These are phyloP conservation scores for Plagiodera versicolora DNA, from an alignment of 2,888 invertebrate species.

Conservation along the genomic window DNA sequence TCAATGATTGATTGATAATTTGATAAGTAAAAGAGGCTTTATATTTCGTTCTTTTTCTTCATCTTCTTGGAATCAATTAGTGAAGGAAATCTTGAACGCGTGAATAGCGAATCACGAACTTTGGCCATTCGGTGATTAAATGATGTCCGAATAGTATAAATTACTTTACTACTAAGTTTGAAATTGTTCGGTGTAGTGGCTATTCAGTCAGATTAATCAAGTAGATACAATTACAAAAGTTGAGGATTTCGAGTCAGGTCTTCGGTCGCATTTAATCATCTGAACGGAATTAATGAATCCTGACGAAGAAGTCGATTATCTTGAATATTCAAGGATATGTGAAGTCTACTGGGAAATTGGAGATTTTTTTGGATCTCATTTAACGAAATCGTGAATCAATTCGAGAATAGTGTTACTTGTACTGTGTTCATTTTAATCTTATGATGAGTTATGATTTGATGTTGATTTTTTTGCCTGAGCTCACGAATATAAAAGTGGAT, in stretches of 20 bases:
- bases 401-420: too few species aligned
- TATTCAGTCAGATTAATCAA: conserved; percentile 46
- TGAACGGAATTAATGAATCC: conserved; percentile 23
- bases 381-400: too few species aligned
- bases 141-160: conserved; percentile 46
- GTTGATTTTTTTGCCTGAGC: too few species aligned
- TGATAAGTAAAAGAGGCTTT: too few species aligned
- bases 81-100: conserved; percentile 25
- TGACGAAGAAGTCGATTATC: not conserved
- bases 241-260: conserved; percentile 38
- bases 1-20: too few species aligned
- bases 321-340: not conserved
- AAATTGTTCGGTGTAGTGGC: conserved; percentile 42
- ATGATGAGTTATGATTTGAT: too few species aligned
- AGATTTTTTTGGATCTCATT: too few species aligned
- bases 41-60: conserved; percentile 1
- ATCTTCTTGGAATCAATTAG: conserved; percentile 14
- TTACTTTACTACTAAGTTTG: conserved; percentile 43
- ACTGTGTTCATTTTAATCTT: too few species aligned
- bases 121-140: conserved; percentile 42
- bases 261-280: conserved; percentile 38
- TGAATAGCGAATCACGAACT: conserved; percentile 40
- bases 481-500: too few species aligned
- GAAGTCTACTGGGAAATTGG: not conserved
- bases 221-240: conserved; percentile 42